Evolutionary conservation across 2,888 invertebrate species (phyloP).

Genomic region (Arge pagana): DNA sequence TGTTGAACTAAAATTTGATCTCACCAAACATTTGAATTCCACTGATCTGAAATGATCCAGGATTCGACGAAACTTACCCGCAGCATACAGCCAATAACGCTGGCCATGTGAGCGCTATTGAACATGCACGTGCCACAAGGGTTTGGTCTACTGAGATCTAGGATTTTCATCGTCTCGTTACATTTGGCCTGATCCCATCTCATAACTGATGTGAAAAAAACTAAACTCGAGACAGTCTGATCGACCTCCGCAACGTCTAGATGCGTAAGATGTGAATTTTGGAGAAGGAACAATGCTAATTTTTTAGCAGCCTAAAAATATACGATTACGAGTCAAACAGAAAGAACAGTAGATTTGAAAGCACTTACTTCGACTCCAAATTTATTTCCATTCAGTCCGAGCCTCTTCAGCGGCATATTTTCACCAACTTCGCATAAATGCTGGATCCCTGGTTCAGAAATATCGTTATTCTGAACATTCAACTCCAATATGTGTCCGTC

Average conservation of each 20-base stretch:
- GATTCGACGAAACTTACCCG: conserved; percentile 38
- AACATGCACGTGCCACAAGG: conserved; percentile 44
- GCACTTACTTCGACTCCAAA: conserved; percentile 59
- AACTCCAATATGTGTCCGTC: conserved; percentile 61
- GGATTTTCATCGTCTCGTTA: conserved; percentile 47
- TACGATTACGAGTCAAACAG: background rate
- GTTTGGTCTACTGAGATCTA: conserved; percentile 57
- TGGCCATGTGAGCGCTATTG: conserved; percentile 46
- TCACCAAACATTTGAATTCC: conserved; percentile 1
- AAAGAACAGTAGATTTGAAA: background rate
- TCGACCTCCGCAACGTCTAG: conserved; percentile 66
- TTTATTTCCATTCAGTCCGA: conserved; percentile 66
- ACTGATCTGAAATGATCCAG: conserved; percentile 2
- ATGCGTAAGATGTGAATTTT: conserved; percentile 59
- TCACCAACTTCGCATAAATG: conserved; percentile 37
- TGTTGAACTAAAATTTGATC: conserved; percentile 49
- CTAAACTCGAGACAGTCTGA: conserved; percentile 63
- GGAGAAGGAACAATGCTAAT: conserved; percentile 60
- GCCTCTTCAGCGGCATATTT: conserved; percentile 59
- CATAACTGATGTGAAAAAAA: conserved; percentile 60
- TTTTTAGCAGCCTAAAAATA: conserved; percentile 58
- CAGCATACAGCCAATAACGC: conserved; percentile 49
- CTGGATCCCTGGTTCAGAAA: conserved; percentile 58
- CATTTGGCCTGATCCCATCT: conserved; percentile 52
- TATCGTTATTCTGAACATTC: conserved; percentile 64